Percentiles rank a stretch among this genome's conserved stretches.
Evolutionary conservation across 2,888 invertebrate genomes (phyloP).

Genomic region (Spodoptera exigua): DNA sequence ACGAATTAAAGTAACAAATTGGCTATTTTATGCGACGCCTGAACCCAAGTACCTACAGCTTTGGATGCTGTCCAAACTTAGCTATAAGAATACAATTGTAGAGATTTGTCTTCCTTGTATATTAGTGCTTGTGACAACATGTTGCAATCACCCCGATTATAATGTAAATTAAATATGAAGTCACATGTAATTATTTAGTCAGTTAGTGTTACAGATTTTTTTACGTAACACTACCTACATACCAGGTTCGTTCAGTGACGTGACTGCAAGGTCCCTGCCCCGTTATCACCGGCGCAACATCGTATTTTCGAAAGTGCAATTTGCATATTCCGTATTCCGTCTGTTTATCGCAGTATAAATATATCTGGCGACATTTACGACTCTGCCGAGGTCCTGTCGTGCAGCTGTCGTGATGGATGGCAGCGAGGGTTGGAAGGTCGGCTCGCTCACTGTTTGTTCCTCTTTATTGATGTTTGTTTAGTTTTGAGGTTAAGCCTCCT

Average conservation of each 20-base stretch:
- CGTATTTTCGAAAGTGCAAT: slow-evolving; percentile 27
- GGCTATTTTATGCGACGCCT: slow-evolving; percentile 24
- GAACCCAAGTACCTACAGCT: not conserved
- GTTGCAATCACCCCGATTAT: too few relatives aligned
- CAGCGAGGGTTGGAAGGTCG: slow-evolving; percentile 21
- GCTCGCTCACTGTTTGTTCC: slow-evolving; percentile 4
- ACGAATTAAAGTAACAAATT: slow-evolving; percentile 23
- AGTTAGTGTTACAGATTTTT: too few relatives aligned
- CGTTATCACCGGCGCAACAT: slow-evolving; percentile 19
- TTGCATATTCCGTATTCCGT: slow-evolving; percentile 31
- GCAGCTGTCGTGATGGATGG: slow-evolving; percentile 19
- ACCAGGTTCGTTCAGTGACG: not conserved
- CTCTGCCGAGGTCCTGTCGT: slow-evolving; percentile 13
- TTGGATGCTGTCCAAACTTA: too few relatives aligned
- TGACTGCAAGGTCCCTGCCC: not conserved
- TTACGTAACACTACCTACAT: too few relatives aligned
- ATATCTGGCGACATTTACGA: slow-evolving; percentile 22
- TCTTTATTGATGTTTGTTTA: slow-evolving; percentile 18
- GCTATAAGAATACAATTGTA: too few relatives aligned
- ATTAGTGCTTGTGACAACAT: too few relatives aligned
- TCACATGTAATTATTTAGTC: too few relatives aligned
- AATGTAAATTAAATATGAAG: too few relatives aligned
- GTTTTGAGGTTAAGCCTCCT: slow-evolving; percentile 7
- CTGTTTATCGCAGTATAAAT: slow-evolving; percentile 33
- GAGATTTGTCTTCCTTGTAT: too few relatives aligned